Conservation (phyloP, 1,140 invertebrate genomes). For the Frieseomelitta varia region DNA sequence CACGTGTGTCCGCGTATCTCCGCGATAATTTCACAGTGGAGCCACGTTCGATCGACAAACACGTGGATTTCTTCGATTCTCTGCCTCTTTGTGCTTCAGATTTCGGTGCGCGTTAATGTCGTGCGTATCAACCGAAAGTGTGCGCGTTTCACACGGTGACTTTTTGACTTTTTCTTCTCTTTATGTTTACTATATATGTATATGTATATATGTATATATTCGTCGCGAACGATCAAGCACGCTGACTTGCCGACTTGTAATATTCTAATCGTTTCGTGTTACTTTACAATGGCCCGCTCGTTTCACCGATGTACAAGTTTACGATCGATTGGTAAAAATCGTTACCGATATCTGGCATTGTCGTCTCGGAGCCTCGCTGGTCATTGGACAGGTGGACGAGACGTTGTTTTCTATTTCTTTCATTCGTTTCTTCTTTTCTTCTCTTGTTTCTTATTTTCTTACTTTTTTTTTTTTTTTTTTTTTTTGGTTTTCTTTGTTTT, state of each 20-base stretch:
- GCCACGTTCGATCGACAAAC: constrained; percentile 12
- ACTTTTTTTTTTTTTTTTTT: too few relatives aligned
- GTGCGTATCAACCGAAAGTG: constrained; percentile 44
- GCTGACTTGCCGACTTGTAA: not conserved
- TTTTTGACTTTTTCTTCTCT: not conserved
- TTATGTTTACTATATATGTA: not conserved
- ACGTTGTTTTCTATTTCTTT: not conserved
- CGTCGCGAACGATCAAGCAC: not conserved
- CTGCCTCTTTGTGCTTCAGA: constrained; percentile 26
- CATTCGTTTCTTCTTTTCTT: not conserved
- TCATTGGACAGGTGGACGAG: constrained; percentile 39
- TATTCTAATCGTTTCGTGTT: not conserved
- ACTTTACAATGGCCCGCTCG: not conserved
- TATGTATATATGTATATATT: not conserved
- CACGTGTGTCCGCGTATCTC: not conserved
- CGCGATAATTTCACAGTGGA: not conserved
- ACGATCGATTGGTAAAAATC: constrained; percentile 32
- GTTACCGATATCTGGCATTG: not conserved
- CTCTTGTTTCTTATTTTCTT: too few relatives aligned
- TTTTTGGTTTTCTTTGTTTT: not conserved
- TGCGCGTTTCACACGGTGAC: constrained; percentile 31
- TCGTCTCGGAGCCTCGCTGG: not conserved
- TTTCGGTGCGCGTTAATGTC: constrained; percentile 30
- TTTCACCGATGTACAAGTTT: constrained; percentile 3
- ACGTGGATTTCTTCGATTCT: not conserved